Conservation (phyloP, 1,140 invertebrate genomes). For the Habropoda laboriosa region DNA sequence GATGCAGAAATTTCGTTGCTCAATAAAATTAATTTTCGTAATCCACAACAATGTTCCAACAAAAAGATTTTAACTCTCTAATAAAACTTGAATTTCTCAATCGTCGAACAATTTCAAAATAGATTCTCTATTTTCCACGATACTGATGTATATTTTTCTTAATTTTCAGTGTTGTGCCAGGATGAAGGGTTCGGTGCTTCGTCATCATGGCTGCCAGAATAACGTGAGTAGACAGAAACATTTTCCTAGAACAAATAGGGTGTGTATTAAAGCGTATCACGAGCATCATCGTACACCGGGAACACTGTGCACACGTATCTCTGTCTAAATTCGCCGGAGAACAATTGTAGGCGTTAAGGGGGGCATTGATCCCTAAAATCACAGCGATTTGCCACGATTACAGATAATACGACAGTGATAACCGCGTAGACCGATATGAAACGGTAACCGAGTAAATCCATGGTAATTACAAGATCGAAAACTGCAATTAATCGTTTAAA, state of each 20-base stretch:
- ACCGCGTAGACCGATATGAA: neutral
- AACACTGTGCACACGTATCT: neutral
- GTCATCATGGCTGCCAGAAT: neutral
- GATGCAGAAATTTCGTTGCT: no score
- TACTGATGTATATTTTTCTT: no score
- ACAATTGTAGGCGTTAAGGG: neutral
- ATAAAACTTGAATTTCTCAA: no score
- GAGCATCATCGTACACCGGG: neutral
- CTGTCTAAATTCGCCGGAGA: neutral
- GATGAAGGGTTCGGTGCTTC: neutral
- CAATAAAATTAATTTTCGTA: no score
- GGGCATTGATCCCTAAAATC: neutral
- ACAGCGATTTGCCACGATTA: neutral
- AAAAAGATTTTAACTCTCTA: neutral
- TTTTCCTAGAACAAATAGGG: neutral
- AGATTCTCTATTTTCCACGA: no score
- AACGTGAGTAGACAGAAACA: neutral
- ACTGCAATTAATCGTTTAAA: slow-evolving; percentile 18
- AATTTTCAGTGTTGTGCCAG: neutral
- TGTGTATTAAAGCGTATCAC: no score
- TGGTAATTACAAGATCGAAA: slow-evolving; percentile 25
- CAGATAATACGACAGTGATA: slow-evolving; percentile 1
- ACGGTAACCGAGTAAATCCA: neutral
- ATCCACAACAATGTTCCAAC: no score
- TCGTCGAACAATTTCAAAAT: no score